Percentiles rank a stretch among this genome's conserved stretches.
These are phyloP conservation scores for Loriculus beryllinus DNA, from an alignment of 2,797 vertebrate genomes.

Conservation along the genomic window DNA sequence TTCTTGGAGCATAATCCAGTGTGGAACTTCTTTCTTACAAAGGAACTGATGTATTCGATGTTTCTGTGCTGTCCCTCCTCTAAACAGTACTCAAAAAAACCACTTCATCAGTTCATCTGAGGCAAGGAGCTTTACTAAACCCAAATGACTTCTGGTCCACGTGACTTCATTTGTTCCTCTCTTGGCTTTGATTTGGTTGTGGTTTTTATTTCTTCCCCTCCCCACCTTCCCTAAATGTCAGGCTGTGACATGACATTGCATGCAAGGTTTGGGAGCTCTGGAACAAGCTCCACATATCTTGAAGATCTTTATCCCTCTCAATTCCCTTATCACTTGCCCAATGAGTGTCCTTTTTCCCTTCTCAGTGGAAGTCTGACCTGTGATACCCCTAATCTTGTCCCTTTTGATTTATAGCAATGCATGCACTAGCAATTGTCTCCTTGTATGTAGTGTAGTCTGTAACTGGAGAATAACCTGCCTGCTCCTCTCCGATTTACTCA, in stretches of 20 bases:
- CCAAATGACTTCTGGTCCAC: constrained; percentile 68
- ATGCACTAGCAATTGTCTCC: constrained; percentile 53
- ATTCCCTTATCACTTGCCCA: neutral
- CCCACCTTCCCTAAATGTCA: constrained; percentile 68
- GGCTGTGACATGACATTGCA: constrained; percentile 65
- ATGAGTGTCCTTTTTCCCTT: constrained; percentile 39
- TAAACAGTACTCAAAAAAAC: neutral
- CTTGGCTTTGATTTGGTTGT: constrained; percentile 69
- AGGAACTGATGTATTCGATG: neutral
- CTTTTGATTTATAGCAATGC: constrained; percentile 59
- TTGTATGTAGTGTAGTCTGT: constrained; percentile 40
- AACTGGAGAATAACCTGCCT: constrained; percentile 70
- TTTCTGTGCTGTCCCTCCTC: constrained; percentile 62
- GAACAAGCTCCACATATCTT: constrained; percentile 66
- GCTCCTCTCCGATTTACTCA: constrained; percentile 46
- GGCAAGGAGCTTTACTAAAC: constrained; percentile 65
- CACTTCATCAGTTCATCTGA: constrained; percentile 44
- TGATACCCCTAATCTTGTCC: constrained; percentile 43
- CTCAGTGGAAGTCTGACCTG: constrained; percentile 48
- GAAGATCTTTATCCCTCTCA: constrained; percentile 40
- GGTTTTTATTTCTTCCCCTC: constrained; percentile 61
- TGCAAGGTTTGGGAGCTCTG: constrained; percentile 59
- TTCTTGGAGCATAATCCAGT: neutral
- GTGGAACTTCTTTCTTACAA: neutral
- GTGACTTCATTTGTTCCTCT: constrained; percentile 75